Evolutionary conservation across 2,888 invertebrate genomes (phyloP), one percentile per base, ranked within the genome.

Genomic region (Artemia sinica): DNA sequence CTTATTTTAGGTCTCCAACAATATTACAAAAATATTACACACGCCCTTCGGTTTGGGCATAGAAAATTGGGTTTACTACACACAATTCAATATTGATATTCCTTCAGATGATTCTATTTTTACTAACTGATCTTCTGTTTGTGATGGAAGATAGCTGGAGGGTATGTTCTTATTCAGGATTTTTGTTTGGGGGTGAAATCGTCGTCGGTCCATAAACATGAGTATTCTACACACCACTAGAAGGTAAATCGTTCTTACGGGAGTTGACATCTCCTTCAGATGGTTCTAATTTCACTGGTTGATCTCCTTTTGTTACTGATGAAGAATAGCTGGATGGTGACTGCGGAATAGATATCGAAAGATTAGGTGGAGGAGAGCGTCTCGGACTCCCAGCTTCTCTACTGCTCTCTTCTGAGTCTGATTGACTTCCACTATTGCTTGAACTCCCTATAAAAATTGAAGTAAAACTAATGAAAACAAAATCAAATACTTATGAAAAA

Each of bases 311-410:
- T 8, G 58, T 58, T 28, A 2, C 2, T 4, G 28, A 28, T 58
- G 58, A 18, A 18, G 58, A 58, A 9, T 14, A 58, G 18, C 14
- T 58, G 58, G 58, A n/a, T 70, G 80, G 79, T 76, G 81, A 78
- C 71, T 78, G 75, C 73, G 75, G 74, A 73, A 85, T 69, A 84
- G 83, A 85, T 58, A 71, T 68, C 4, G 28, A 28, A 11, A 71
- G 68, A 4, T 72, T 70, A 74, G 77, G 77, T 69, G 80, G 78
- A 58, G 74, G 79, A 78, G 80, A 81, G 65, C 84, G 84, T 76
- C 83, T 83, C 71, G 86, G 86, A 75, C 86, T 87, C 77, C 18
- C 79, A 74, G 70, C 80, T 49, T 71, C 71, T 48, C 68, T 66
- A 18, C 68, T 66, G 69, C 70, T 70, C 67, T 71, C 71, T 71